Evolutionary conservation across 2,113 vertebrate species (phyloP), one percentile per base, ranked within the genome.

Genomic region (Neopipo cinnamomea): DNA sequence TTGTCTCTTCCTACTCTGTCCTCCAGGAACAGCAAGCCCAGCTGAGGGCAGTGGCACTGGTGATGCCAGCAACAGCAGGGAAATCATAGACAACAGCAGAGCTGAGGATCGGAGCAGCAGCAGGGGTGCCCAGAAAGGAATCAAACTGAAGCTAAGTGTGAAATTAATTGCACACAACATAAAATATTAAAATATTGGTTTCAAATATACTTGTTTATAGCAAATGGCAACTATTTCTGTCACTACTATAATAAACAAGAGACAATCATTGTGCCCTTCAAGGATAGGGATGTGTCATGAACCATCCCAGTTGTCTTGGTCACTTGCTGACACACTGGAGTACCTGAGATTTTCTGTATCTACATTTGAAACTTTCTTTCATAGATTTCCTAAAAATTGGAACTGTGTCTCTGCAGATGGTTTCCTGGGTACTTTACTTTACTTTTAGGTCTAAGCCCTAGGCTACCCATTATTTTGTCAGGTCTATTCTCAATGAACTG

Each of bases 31-130:
- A 55, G 62, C 75, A 79, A 50, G 0, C 3, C 31, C 42, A n/a
- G 50, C 11, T 0, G 0, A 37, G 18, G 28, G 13, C 62, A 61
- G 53, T 1, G 0, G 39, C 62, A 44, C 5, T 1, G 1, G 12
- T 28, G 11, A 42, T 33, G 20, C 22, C 1, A 6, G 20, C 23
- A 62, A 31, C 46, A 49, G 42, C n/a, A 24, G 17, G 5, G 31
- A n/a, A 58, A 53, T 46, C n/a, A 23, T 1, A 2, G 27, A 9
- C 20, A 24, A 14, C 11, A 21, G 41, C 65, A 89, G 12, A 59
- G 23, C 31, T 62, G 42, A 49, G 35, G 15, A 55, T 1, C 1
- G 6, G 24, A 71, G 44, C 44, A 61, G 63, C n/a, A 80, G 28
- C 25, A 46, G n/a, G 3, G 2, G 5, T 33, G 42, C 13, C 18